phyloP scores from a whole-genome alignment of 2,113 vertebrate species.

The Bucco capensis region DNA sequence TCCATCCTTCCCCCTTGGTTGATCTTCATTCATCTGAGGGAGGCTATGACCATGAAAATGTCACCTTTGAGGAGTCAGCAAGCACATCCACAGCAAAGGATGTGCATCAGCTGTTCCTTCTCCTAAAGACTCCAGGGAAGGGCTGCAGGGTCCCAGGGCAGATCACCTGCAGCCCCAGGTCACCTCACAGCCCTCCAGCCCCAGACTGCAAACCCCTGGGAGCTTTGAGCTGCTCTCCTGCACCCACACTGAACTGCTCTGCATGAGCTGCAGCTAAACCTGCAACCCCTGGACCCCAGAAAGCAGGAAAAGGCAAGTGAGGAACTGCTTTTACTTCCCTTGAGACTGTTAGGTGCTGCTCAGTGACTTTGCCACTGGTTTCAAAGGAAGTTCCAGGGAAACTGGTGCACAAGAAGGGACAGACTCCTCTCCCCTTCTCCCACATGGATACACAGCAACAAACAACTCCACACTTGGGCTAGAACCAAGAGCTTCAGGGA shows the following conservation, averaged over 20 bases:
- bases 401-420: neutral
- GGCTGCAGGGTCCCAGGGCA: neutral
- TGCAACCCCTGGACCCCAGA: neutral
- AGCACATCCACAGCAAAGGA: neutral
- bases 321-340: neutral
- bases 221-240: neutral
- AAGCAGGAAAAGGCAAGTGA: neutral
- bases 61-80: neutral
- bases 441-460: neutral
- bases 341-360: neutral
- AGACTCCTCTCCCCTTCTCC: neutral
- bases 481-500: neutral
- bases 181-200: neutral
- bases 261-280: accelerated
- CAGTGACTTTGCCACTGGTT: neutral
- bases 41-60: neutral
- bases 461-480: neutral
- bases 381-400: neutral
- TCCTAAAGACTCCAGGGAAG: neutral
- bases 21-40: neutral
- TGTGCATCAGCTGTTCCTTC: neutral
- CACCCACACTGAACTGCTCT: accelerated
- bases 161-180: neutral
- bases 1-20: neutral
- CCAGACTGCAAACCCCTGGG: neutral